Conservation (phyloP, 2,113 vertebrate species). For the Thalassarche chlororhynchos region DNA sequence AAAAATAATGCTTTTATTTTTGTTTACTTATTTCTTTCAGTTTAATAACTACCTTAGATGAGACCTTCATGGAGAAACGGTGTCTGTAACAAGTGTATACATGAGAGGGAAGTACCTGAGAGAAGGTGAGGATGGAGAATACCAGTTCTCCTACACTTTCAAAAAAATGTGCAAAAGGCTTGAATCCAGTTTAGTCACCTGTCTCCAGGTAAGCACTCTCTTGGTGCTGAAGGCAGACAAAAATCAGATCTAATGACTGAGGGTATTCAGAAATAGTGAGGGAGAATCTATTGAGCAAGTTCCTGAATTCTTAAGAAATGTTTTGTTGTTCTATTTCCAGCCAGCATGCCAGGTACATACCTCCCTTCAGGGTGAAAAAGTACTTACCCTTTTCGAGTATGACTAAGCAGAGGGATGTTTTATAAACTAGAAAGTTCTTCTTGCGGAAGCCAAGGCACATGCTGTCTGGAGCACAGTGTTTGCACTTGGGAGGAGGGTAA, state of each 20-base stretch:
- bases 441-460: not conserved
- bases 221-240: not conserved
- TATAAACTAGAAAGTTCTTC: not conserved
- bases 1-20: not conserved
- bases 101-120: not conserved
- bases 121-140: not conserved
- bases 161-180: not conserved
- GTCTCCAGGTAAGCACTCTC: not conserved
- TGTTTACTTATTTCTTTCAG: not conserved
- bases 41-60: not conserved
- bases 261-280: not conserved
- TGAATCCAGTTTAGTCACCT: not conserved
- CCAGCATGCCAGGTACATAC: not conserved
- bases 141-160: not conserved
- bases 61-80: not conserved
- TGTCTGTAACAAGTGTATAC: not conserved
- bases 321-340: not conserved
- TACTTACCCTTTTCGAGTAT: not conserved
- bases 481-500: not conserved
- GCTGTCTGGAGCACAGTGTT: not conserved
- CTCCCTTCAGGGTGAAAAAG: constrained; percentile 27
- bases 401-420: constrained; percentile 25
- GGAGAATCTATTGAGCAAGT: not conserved
- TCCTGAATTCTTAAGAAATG: not conserved
- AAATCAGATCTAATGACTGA: not conserved